Evolutionary conservation across 2,113 vertebrate species (phyloP).

Genomic region (Lonchura striata): DNA sequence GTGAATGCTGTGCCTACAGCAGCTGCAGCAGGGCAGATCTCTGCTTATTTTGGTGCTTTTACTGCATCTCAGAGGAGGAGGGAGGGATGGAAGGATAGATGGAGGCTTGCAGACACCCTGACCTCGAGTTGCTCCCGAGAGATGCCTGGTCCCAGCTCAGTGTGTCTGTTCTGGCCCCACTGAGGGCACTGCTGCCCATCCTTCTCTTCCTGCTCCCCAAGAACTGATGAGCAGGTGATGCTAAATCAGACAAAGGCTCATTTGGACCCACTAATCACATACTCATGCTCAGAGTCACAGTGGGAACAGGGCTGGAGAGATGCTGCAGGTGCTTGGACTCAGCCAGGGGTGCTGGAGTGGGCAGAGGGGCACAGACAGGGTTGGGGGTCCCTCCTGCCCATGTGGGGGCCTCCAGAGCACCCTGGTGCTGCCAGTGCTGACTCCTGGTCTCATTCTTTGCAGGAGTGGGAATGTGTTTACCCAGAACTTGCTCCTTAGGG

Average conservation of each 20-base stretch:
- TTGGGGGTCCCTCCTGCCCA: rapidly evolving
- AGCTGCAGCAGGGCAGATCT: neutral
- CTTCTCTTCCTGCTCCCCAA: neutral
- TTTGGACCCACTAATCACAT: rapidly evolving
- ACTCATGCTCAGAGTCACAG: neutral
- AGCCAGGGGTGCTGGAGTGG: neutral
- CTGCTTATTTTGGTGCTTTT: neutral
- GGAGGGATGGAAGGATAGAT: neutral
- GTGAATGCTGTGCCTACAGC: neutral
- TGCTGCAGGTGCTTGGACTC: neutral
- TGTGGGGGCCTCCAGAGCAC: rapidly evolving
- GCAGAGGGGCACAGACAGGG: neutral
- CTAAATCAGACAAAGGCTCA: rapidly evolving
- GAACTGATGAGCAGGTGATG: neutral
- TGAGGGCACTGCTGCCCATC: neutral
- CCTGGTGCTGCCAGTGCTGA: neutral
- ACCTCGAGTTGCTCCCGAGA: rapidly evolving
- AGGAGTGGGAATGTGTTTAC: neutral
- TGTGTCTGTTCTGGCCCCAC: rapidly evolving
- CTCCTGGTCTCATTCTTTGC: rapidly evolving
- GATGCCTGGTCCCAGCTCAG: rapidly evolving
- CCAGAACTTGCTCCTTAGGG: neutral
- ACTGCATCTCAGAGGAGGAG: neutral
- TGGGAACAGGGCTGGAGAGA: neutral
- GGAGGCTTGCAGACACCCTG: neutral